A percentile compares a stretch with the other conserved stretches of the same genome.
Evolutionary conservation across 2,888 invertebrate species (phyloP).

Genomic region (Auanema freiburgensis): DNA sequence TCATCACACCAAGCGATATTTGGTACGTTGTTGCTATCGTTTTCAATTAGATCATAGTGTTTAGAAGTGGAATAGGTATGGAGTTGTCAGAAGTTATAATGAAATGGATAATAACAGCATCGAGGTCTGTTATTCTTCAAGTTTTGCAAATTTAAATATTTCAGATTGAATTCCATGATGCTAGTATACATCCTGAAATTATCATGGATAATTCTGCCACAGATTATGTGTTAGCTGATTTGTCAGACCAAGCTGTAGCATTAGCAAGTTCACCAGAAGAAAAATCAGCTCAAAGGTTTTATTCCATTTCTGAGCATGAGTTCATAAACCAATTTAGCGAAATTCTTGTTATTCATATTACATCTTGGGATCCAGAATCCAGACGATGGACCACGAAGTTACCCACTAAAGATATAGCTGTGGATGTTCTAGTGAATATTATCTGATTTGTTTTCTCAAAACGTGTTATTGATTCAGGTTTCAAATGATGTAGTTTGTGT

Average conservation of each 20-base stretch:
- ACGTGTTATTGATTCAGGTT: conserved; percentile 28
- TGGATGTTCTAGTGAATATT: conserved; percentile 65
- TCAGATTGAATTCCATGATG: conserved; percentile 85
- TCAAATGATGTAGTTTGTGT: conserved; percentile 78
- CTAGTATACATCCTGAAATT: conserved; percentile 83
- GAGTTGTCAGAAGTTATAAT: conserved; percentile 82
- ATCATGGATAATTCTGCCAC: conserved; percentile 82
- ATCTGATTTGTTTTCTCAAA: background rate
- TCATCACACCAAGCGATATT: conserved; percentile 79
- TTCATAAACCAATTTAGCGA: conserved; percentile 20
- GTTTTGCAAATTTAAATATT: background rate
- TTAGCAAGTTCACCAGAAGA: conserved; percentile 39
- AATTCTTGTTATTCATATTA: conserved; percentile 39
- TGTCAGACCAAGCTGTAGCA: conserved; percentile 80
- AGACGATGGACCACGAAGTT: conserved; percentile 45
- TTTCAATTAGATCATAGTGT: conserved; percentile 9
- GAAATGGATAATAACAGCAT: conserved; percentile 79
- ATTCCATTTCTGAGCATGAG: background rate
- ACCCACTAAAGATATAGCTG: conserved; percentile 74
- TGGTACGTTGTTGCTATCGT: conserved; percentile 67
- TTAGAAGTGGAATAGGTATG: conserved; percentile 86
- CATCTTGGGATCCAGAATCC: conserved; percentile 44
- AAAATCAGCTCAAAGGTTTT: conserved; percentile 22
- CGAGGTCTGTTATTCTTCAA: conserved; percentile 70
- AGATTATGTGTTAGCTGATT: conserved; percentile 83